A percentile compares a stretch with the other conserved stretches of the same genome.
Evolutionary conservation across 1,140 invertebrate genomes (phyloP).

Genomic region (Cyclina sinensis): DNA sequence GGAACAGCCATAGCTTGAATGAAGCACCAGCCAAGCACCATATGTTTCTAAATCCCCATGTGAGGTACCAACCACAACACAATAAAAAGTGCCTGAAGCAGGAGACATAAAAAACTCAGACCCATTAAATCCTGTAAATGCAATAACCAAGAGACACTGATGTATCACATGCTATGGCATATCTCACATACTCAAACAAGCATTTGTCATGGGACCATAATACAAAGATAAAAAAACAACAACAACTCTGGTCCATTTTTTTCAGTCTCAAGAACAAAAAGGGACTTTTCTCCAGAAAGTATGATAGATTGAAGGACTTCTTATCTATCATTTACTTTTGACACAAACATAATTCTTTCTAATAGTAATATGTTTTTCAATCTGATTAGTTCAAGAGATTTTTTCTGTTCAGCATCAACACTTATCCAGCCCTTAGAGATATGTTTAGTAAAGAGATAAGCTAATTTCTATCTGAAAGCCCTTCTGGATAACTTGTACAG

Average conservation of each 20-base stretch:
- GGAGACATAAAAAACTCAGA: background rate
- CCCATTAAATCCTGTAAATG: background rate
- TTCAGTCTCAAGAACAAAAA: background rate
- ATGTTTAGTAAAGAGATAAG: background rate
- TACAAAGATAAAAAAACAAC: background rate
- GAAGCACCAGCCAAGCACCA: background rate
- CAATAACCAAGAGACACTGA: background rate
- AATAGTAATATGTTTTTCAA: slow-evolving; percentile 63
- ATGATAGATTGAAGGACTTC: slow-evolving; percentile 28
- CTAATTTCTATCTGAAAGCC: background rate
- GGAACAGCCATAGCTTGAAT: no score
- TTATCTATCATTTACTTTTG: slow-evolving; percentile 59
- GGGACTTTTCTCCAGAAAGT: background rate
- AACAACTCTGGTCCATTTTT: background rate
- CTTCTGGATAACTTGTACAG: slow-evolving; percentile 21
- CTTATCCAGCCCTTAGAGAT: slow-evolving; percentile 42
- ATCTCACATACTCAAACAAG: background rate
- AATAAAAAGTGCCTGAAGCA: background rate
- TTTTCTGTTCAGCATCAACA: slow-evolving; percentile 44
- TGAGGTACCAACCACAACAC: background rate
- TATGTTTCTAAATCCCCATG: background rate
- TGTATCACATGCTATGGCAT: background rate
- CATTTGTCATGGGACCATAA: slow-evolving; percentile 6
- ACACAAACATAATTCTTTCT: slow-evolving; percentile 56
- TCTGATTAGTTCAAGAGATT: slow-evolving; percentile 55